phyloP scores from a whole-genome alignment of 2,797 vertebrate species.

The Darevskia mixta region DNA sequence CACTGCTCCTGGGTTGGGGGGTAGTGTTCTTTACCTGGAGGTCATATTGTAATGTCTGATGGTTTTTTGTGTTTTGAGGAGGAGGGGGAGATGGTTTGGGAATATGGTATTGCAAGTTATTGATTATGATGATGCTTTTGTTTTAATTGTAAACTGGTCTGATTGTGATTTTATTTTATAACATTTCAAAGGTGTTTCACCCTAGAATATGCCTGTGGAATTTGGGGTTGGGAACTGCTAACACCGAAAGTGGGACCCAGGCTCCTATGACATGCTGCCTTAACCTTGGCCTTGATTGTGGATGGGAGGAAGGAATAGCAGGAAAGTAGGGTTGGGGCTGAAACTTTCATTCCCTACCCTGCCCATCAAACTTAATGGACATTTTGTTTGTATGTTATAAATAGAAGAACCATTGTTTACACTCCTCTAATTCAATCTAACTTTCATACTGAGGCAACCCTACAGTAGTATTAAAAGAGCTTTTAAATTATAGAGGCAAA shows the following conservation, averaged over 20 bases:
- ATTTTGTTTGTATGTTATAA: conserved; percentile 1
- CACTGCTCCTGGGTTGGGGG: neutral
- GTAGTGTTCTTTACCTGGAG: neutral
- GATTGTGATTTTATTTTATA: neutral
- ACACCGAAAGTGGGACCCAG: neutral
- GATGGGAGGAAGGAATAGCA: neutral
- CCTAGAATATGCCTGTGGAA: neutral
- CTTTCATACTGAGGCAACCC: neutral
- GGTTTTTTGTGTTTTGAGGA: too few relatives aligned
- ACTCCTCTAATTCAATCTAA: conserved; percentile 3
- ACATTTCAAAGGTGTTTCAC: neutral
- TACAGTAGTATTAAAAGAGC: conserved; percentile 9
- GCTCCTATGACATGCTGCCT: neutral
- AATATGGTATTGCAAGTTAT: neutral
- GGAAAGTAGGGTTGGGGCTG: neutral
- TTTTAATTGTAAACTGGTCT: neutral
- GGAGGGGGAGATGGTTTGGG: too few relatives aligned
- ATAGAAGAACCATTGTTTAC: conserved; percentile 4
- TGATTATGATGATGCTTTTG: neutral
- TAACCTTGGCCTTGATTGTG: neutral
- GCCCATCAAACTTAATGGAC: neutral
- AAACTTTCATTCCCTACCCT: neutral
- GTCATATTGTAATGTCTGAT: neutral
- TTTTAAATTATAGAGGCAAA: conserved; percentile 34
- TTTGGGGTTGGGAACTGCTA: neutral